phyloP scores from a whole-genome alignment of 2,888 invertebrate species.

The Onchidella celtica region DNA sequence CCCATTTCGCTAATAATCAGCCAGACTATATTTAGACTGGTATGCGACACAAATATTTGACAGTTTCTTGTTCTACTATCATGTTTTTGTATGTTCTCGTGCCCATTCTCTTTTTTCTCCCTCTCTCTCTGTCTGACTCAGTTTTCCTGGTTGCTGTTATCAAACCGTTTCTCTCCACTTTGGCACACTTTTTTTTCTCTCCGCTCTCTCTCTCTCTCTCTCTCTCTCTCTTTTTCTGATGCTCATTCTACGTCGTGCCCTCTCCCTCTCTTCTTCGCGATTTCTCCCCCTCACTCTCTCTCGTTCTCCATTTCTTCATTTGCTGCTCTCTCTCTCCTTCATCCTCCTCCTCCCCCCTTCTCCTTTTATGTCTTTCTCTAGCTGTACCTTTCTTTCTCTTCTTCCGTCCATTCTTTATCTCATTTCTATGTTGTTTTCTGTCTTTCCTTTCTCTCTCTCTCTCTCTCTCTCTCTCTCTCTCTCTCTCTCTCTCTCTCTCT shows the following conservation, averaged over 20 bases:
- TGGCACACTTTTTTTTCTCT: not conserved
- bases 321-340: not conserved
- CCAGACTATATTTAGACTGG: too few species aligned
- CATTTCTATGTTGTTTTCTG: too few species aligned
- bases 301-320: not conserved
- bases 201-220: not conserved
- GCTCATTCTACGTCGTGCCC: too few species aligned
- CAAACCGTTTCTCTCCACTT: not conserved
- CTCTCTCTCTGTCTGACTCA: not conserved
- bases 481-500: too few species aligned
- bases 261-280: not conserved
- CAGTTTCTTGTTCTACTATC: too few species aligned
- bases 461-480: too few species aligned
- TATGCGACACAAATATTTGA: too few species aligned
- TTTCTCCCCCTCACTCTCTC: not conserved
- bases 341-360: not conserved
- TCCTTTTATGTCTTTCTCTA: not conserved
- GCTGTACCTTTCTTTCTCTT: not conserved
- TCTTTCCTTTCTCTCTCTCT: too few species aligned
- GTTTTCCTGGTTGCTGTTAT: too few species aligned
- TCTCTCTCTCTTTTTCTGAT: not conserved
- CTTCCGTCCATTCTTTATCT: not conserved
- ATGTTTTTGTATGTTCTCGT: too few species aligned
- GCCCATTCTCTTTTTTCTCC: not conserved
- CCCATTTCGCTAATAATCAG: too few species aligned